Evolutionary conservation across 2,113 vertebrate genomes (phyloP), one percentile per base, ranked within the genome.

Genomic region (Gobio gobio): DNA sequence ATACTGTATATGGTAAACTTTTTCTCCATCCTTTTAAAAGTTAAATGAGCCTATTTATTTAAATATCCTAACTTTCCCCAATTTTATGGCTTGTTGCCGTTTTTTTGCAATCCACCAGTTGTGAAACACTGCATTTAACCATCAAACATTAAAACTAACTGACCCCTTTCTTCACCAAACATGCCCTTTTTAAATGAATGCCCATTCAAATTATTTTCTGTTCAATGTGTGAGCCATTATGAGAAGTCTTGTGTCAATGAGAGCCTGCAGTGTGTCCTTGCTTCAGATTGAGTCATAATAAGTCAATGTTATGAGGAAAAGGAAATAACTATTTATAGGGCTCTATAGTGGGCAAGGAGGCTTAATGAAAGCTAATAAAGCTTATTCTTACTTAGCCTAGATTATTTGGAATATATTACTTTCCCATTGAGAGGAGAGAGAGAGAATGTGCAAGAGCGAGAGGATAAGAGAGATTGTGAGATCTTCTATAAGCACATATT

Each of bases 271-370:
- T 83, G 85, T 26, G 75, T 79, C 83, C 68, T 61, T 64, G 16
- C 45, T 87, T 83, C 83, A 78, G 51, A 81, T 66, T 24, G 22
- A 58, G 78, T 82, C 77, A 86, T 56, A 80, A 86, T 89, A 84
- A 79, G 85, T 85, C 83, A 85, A 75, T 76, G 68, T 85, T 77
- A 83, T 56, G 83, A 85, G 83, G 51, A 88, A 85, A 85, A 85
- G 83, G 51, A 90, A 85, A 85, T 77, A 83, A 83, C 80, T 68
- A 82, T 85, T 85, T 83, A 85, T 83, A 72, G 75, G 80, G 66
- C 80, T 77, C 81, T 82, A 49, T 61, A 75, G 73, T 78, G 8
- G 75, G 72, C 70, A 80, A 61, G 63, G 76, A 70, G 47, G 24
- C 40, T 68, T 85, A 84, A 81, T 73, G 68, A 83, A 88, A 72